Evolutionary conservation across 2,888 invertebrate genomes (phyloP), one percentile per base, ranked within the genome.

Genomic region (Volucella inanis): DNA sequence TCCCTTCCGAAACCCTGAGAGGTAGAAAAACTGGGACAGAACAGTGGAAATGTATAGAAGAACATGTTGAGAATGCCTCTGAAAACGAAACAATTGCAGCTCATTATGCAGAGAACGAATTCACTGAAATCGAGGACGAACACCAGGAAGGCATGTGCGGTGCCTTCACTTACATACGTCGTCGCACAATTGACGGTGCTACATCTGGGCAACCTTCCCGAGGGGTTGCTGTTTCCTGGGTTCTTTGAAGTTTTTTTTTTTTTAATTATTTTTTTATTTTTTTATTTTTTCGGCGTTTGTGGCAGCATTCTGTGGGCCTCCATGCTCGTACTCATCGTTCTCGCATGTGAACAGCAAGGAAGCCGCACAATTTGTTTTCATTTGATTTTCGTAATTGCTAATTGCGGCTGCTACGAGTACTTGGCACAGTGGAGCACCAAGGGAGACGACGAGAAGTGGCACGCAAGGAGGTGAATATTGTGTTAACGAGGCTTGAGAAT

Each of bases 361-460:
- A 78, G 77, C 64, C 70, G 70, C 62, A 78, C 70, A 77, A 70
- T 77, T 77, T 78, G 71, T 78, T 78, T 78, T 71, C 64, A 78
- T 78, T 78, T 78, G 78, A 78, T 78, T 71, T 71, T 71, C 78
- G 39, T 78, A 78, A 78, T 71, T 78, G 78, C 78, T 78, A 78
- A 78, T 78, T 78, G 64, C 57, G 75, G 65, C 49, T 22, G 14
- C 12, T 18, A 12, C n/a, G 45, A 45, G 11, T 12, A 12, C 45
- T 11, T 11, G 45, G 45, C 6, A 14, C 49, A 0, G 38, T 38
- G 43, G 41, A 22, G 41, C 31, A 31, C 31, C 6, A 31, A 31
- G 31, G 31, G 31, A 31, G 11, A 14, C 22, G 39, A 52, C 39
- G 39, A 49, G 38, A 10, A 47, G 47, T 41, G 31, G 6, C 31